phyloP scores from a whole-genome alignment of 2,113 vertebrate genomes.

The Hyla sarda region DNA sequence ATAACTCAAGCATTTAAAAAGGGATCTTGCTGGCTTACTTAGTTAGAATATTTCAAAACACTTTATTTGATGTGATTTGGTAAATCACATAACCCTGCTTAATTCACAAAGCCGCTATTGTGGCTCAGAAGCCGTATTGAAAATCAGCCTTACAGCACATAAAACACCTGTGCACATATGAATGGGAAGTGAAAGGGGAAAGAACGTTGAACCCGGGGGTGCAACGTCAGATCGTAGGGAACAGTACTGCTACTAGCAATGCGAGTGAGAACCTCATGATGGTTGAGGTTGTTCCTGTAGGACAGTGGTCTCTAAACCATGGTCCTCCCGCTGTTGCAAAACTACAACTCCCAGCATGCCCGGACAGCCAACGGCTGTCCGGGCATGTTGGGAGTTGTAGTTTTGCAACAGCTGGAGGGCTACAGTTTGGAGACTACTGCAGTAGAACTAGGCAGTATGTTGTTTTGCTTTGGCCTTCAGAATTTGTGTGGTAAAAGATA shows the following conservation, averaged over 20 bases:
- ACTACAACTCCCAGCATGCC: no score
- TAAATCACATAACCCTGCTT: slow-evolving; percentile 14
- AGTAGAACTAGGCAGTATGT: no score
- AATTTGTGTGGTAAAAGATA: no score
- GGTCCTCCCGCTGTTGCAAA: no score
- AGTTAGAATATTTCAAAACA: slow-evolving; percentile 24
- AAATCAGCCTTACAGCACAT: neutral
- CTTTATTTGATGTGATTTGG: slow-evolving; percentile 23
- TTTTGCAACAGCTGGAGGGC: no score
- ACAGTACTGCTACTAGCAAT: neutral
- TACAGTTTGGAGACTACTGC: no score
- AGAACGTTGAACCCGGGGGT: neutral
- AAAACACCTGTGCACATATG: neutral
- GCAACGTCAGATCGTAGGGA: neutral
- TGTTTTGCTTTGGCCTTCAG: no score
- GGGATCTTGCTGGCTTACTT: slow-evolving; percentile 21
- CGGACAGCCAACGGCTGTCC: no score
- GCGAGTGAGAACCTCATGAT: neutral
- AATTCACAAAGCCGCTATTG: neutral
- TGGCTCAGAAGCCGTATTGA: neutral
- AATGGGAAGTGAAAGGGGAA: neutral
- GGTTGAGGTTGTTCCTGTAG: no score
- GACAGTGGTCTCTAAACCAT: no score
- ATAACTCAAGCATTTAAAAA: neutral
- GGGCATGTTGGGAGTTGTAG: no score